Base-by-base conservation (phyloP, 2,888 invertebrate species). In the Tenthredo mesomela region DNA sequence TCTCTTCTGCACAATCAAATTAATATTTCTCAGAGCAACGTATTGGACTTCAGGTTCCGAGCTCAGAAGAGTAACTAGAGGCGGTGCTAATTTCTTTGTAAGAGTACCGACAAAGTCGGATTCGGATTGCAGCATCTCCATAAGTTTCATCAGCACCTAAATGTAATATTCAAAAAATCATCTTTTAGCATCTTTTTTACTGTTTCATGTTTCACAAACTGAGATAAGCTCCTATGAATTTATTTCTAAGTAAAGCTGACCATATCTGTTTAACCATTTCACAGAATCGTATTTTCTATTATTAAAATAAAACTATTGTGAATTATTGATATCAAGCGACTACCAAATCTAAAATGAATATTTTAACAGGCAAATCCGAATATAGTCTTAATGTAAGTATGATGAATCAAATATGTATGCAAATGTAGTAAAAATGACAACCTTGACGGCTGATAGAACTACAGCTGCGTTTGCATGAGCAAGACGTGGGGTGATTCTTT, bases 401-500 rank as follows among this genome's bases (percentile, higher is more conserved):
- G 2, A 50, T 29, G 7, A 50, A 58, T 15, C 6, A 50, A 21
- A 70, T 37, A 15, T 18, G 18, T 61, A 25, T 67, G 47, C 40
- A 70, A 58, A 43, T 71, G 10, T 25, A 70, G 7, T 40, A 12
- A 50, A n/a, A n/a, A 40, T 65, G 58, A 37, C n/a, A 87, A 98
- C 98, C 96, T 99, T 99, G 50, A 99, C 99, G 82, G 99, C 99
- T 33, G 99, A 99, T 0, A 99, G 95, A 0, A 99, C 99, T 37
- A 99, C 99, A 9, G 99, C 99, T 2, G 99, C 99, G 94, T 99
- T 99, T 3, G 99, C 99, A 94, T 99, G 99, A 6, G 99, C 99
- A 86, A 99, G 94, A 25, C 99, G 95, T 1, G 99, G 99, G 2
- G 99, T 99, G 89, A 99, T 99, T 85, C 99, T 95, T 94, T 99